These are phyloP conservation scores for Halocynthia aurantium DNA, from an alignment of 23 tunicate genomes.

Conservation along the genomic window DNA sequence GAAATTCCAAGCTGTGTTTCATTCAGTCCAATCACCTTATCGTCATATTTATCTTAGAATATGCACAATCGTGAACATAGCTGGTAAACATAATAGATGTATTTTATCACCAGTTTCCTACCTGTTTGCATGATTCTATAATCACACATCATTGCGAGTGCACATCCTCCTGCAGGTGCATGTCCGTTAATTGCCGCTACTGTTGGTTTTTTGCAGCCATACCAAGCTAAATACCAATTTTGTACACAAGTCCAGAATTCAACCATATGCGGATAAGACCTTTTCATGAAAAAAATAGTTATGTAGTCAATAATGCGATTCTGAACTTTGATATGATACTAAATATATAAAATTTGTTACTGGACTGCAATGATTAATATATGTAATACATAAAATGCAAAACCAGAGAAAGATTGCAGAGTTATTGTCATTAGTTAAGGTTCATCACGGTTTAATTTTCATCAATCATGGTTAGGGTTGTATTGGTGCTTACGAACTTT, in stretches of 20 bases:
- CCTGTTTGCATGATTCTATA: constrained; percentile 47
- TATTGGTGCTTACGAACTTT: no score
- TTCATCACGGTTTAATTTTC: background rate
- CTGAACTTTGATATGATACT: background rate
- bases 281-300: background rate
- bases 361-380: no score
- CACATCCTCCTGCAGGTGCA: constrained; percentile 94
- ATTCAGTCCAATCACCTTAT: constrained; percentile 54
- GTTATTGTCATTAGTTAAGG: background rate
- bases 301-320: background rate
- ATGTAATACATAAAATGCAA: background rate
- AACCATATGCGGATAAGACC: constrained; percentile 41
- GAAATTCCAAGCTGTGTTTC: constrained; percentile 80
- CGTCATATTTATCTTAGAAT: background rate
- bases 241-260: constrained; percentile 81
- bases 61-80: background rate
- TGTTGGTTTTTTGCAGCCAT: constrained; percentile 64
- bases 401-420: background rate
- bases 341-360: no score
- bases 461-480: no score
- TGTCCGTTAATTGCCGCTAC: constrained; percentile 95
- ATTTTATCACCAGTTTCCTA: background rate
- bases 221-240: constrained; percentile 64
- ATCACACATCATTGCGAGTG: constrained; percentile 78
- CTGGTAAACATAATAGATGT: background rate